Percentiles rank a stretch among this genome's conserved stretches.
phyloP scores from a whole-genome alignment of 2,888 invertebrate genomes.

The Hyalella azteca region DNA sequence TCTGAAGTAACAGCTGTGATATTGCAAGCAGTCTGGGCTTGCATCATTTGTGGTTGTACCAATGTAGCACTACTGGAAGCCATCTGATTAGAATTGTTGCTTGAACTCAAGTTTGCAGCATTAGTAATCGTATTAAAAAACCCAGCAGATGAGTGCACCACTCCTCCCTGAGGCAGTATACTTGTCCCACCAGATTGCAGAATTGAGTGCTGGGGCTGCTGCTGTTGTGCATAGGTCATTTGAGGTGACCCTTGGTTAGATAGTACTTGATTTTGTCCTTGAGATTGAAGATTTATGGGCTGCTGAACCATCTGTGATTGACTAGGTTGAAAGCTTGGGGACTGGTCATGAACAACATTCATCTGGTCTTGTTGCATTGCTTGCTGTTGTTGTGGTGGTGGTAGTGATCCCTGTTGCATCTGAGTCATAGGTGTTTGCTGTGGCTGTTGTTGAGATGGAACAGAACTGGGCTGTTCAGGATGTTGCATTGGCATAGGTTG shows the following conservation, averaged over 20 bases:
- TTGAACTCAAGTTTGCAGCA: neutral
- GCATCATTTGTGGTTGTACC: neutral
- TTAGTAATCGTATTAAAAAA: neutral
- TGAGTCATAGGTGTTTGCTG: neutral
- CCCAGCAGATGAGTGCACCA: neutral
- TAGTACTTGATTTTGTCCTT: neutral
- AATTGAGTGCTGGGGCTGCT: neutral
- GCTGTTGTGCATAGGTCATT: neutral
- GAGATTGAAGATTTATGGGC: neutral
- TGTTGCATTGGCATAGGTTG: slow-evolving; percentile 1
- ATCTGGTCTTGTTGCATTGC: neutral
- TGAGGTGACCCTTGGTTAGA: neutral
- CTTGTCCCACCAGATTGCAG: neutral
- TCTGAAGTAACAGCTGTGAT: neutral
- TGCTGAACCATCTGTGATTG: slow-evolving; percentile 5
- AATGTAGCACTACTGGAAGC: neutral
- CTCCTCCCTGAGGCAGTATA: neutral
- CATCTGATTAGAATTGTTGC: neutral
- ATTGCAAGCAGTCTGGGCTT: neutral
- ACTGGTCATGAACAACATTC: neutral
- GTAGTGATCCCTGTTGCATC: slow-evolving; percentile 7
- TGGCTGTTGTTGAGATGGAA: neutral
- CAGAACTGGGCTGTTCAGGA: neutral
- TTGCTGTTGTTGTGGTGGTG: neutral
- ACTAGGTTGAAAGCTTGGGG: slow-evolving; percentile 12